Evolutionary conservation across 2,888 invertebrate species (phyloP), one percentile per base, ranked within the genome.

Genomic region (Labia minor): DNA sequence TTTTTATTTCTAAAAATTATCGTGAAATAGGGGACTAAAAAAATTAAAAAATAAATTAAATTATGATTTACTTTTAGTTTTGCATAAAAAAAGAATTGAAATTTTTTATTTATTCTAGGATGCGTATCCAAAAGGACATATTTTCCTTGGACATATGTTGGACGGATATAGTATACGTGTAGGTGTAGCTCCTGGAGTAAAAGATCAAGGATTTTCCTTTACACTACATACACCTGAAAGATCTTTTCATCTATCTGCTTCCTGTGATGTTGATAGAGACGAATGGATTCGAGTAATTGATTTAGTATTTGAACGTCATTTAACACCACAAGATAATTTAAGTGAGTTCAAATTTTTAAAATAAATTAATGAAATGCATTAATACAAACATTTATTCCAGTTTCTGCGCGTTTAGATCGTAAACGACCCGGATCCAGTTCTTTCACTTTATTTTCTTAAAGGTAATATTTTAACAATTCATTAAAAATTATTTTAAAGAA

Each of bases 101-200:
- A n/a, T 20, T 16, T 62, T 16, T 20, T 19, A 68, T 68, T 16
- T 37, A 69, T 37, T 26, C 26, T 73, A 84, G 84, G 91, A 92
- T 74, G 90, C 93, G 1, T 89, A 89, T 79, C 92, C 94, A 0
- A 93, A 92, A 78, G 93, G 93, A 64, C 93, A 94, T 80, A 89
- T 94, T 72, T 93, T 92, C 77, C 80, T 94, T 71, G 92, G 93
- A 75, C 85, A 89, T 74, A 82, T 82, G 74, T 83, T 87, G 70
- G 89, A 89, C 73, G 90, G 90, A 1, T 93, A 87, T 76, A 83
- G 84, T 68, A 84, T 92, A 37, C 82, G 86, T 72, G 83, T 86
- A 62, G 88, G 88, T 19, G 85, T 85, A 14, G 82, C 85, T 1
- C 79, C 80, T 0, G 86, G 85, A 66, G 87, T 87, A 70, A 86